Conservation (phyloP, 35 echinoderm and acorn worm species). For the Diadema setosum region DNA sequence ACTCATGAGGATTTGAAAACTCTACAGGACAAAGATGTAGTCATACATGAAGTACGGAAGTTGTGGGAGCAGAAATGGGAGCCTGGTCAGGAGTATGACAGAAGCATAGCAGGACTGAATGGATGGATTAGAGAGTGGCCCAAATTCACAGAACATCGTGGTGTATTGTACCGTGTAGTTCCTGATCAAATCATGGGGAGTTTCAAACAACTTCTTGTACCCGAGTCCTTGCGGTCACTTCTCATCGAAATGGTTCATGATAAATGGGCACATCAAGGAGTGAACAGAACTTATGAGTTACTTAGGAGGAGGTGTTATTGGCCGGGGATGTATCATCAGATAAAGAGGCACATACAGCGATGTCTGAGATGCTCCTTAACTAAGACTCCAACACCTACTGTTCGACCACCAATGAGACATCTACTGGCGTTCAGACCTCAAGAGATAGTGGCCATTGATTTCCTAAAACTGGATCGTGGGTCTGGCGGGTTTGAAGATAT, state of each 20-base stretch:
- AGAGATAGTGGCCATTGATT: constrained; percentile 45
- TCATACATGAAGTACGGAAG: background rate
- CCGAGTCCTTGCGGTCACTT: background rate
- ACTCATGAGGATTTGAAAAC: background rate
- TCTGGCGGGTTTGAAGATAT: constrained; percentile 47
- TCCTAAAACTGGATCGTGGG: constrained; percentile 23
- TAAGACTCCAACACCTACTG: constrained; percentile 15
- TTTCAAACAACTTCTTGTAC: constrained; percentile 29
- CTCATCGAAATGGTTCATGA: constrained; percentile 46
- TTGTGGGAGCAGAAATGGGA: background rate
- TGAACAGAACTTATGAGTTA: constrained; percentile 15
- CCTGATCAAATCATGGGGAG: background rate
- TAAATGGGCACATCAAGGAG: constrained; percentile 55
- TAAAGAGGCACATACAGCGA: background rate
- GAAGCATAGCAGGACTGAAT: background rate
- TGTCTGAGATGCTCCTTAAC: constrained; percentile 30
- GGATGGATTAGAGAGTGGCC: background rate
- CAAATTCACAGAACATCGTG: background rate
- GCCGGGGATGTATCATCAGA: constrained; percentile 26
- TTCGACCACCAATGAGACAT: constrained; percentile 4
- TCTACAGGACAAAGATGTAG: background rate
- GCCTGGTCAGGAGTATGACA: background rate
- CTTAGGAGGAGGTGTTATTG: constrained; percentile 14
- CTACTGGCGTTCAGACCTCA: constrained; percentile 20
- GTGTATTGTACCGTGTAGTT: background rate